Base-by-base conservation (phyloP, 2,797 vertebrate species). In the Acomys russatus region DNA sequence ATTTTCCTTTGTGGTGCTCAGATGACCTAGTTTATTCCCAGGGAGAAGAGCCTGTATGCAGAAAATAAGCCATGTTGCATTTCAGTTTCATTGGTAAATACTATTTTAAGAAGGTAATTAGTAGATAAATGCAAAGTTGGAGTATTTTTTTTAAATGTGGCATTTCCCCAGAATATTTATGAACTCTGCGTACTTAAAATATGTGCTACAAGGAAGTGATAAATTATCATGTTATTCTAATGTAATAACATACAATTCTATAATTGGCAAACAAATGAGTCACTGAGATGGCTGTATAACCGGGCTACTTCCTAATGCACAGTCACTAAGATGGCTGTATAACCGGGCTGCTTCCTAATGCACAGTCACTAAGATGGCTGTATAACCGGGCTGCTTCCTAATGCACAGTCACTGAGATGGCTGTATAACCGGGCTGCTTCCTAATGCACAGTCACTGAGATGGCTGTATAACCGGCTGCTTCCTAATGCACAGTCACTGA, bases 41-140 rank as follows among this genome's bases (percentile, higher is more conserved):
- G 79, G 96, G 89, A 79, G 95, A 90, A 88, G 97, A 95, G 23
- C 51, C 51, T 93, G 64, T 35, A 86, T 97, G 85, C 86, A 96
- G 96, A 87, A 96, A 85, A 70, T 73, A 38, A 35, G 80, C 66
- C 30, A 91, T 54, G 90, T 2, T 91, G 33, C 95, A 76, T 95
- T 98, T 98, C 95, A 93, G 70, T 80, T 95, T 97, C 56, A 30
- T 78, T 96, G 77, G 63, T 30, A 98, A 97, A 80, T 97, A 96
- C 88, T 96, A 93, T 94, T 96, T 28, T 84, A 93, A 94, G 56
- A 90, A 98, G 51, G 73, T 96, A 89, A 56, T 88, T 63, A 92
- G 12, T 88, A 64, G 93, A 54, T 93, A 64, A 95, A 88, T n/a
- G 56, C 78, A 70, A 56, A 94, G 64, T 61, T 76, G 88, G 92